Conservation (phyloP, 2,113 vertebrate species). For the Gasterosteus nipponicus region DNA sequence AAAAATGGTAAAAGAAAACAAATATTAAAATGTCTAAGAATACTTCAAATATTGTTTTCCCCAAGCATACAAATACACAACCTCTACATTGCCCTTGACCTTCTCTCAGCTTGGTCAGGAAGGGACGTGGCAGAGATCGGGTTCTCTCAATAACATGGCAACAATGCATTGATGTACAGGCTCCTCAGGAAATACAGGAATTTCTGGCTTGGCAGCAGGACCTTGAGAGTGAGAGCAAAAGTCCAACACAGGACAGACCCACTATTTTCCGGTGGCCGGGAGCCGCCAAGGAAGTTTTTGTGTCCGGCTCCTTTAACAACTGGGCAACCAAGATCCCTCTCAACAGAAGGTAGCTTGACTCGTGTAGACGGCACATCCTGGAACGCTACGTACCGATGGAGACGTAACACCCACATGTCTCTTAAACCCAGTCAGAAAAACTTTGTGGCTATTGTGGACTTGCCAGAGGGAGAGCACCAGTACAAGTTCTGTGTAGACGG, state of each 20-base stretch:
- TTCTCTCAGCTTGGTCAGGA: constrained; percentile 5
- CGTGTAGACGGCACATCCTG: too few relatives aligned
- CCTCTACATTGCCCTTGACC: neutral
- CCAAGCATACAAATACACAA: neutral
- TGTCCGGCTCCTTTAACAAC: constrained; percentile 98
- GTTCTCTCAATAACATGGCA: neutral
- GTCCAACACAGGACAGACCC: constrained; percentile 85
- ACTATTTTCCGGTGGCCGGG: constrained; percentile 95
- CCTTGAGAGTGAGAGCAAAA: constrained; percentile 87
- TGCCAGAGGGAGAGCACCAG: constrained; percentile 98
- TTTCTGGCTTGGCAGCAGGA: constrained; percentile 96
- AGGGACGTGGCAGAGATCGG: neutral
- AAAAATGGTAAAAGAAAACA: neutral
- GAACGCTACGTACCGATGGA: neutral
- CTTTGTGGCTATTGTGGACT: constrained; percentile 94
- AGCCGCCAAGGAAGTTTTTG: constrained; percentile 91
- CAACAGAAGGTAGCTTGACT: constrained; percentile 86
- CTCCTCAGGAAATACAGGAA: constrained; percentile 88
- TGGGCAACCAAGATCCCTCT: constrained; percentile 95
- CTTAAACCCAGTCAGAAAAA: constrained; percentile 88
- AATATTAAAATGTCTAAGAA: neutral
- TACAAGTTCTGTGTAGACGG: constrained; percentile 98
- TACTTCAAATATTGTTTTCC: neutral
- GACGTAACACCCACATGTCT: constrained; percentile 10
- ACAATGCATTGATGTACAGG: constrained; percentile 67